A percentile compares a stretch with the other conserved stretches of the same genome.
Evolutionary conservation across 2,888 invertebrate species (phyloP).

Genomic region (Choreutis nemorana): DNA sequence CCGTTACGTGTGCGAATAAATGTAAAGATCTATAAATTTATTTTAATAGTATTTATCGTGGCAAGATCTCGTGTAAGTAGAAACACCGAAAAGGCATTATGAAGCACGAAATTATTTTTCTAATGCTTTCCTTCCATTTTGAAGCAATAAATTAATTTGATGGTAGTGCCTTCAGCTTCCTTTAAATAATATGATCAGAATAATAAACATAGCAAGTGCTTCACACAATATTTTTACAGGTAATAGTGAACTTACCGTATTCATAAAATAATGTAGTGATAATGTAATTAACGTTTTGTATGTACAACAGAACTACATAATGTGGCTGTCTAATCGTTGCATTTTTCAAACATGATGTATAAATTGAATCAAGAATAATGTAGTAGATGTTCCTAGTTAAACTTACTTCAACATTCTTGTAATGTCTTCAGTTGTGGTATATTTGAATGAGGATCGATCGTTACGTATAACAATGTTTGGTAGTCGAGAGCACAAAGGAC

Average conservation of each 20-base stretch:
- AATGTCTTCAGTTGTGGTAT: slow-evolving; percentile 26
- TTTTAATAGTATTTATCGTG: slow-evolving; percentile 14
- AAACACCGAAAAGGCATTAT: slow-evolving; percentile 41
- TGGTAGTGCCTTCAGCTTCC: slow-evolving; percentile 65
- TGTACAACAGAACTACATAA: slow-evolving; percentile 39
- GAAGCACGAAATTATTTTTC: slow-evolving; percentile 55
- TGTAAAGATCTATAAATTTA: neutral
- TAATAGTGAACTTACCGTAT: slow-evolving; percentile 57
- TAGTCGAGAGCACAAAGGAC: slow-evolving; percentile 41
- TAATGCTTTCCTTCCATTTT: slow-evolving; percentile 53
- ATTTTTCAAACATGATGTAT: slow-evolving; percentile 51
- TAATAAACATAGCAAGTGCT: slow-evolving; percentile 50
- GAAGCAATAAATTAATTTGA: slow-evolving; percentile 58
- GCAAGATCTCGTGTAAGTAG: slow-evolving; percentile 25
- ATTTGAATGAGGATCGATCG: slow-evolving; percentile 26
- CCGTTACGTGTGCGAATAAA: slow-evolving; percentile 10
- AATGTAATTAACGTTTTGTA: slow-evolving; percentile 54
- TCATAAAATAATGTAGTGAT: slow-evolving; percentile 52
- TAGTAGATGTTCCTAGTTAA: slow-evolving; percentile 53
- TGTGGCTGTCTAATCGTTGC: slow-evolving; percentile 59
- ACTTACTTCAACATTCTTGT: slow-evolving; percentile 39
- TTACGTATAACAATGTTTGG: slow-evolving; percentile 22
- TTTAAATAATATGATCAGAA: slow-evolving; percentile 38
- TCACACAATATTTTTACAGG: slow-evolving; percentile 62
- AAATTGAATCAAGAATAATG: slow-evolving; percentile 31